Base-by-base conservation (phyloP, 2,113 vertebrate species). In the Ptilorrhoa leucosticta region DNA sequence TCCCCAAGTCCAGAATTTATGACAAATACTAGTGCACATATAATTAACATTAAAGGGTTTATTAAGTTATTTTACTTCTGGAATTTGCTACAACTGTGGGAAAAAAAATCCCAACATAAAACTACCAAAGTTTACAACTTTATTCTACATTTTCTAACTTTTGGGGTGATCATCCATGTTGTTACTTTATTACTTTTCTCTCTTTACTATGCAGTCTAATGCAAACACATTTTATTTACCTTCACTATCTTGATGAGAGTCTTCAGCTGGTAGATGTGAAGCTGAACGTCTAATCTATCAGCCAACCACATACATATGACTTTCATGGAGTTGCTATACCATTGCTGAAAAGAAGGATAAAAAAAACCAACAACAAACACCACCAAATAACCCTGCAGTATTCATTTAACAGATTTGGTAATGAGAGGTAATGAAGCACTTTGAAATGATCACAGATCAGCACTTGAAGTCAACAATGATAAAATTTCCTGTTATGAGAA, bases 221-320 rank as follows among this genome's bases (percentile, higher is more conserved):
- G 60, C 79, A 85, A 88, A 91, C 31, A 73, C 21, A 70, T 82
- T 94, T 87, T 90, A 61, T 96, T 98, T 98, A 99, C 99, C 99
- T 99, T 99, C 71, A 99, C 99, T 72, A 99, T 99, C 97, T 99
- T 99, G 98, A 99, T 99, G 97, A 99, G 99, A 6, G 98, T 99
- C 97, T 99, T 99, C 97, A 99, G 98, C 97, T 99, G 99, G 98
- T 99, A 99, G 88, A 98, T 97, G 96, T 99, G 99, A 82, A 99
- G 99, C 97, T 99, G 99, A 90, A 99, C 98, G 79, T 99, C 99
- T 97, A 99, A 97, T 97, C 99, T 97, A 94, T 99, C 99, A 54
- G 99, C 98, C 98, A 99, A 77, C 99, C 99, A 99, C 87, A 98
- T 96, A 69, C 98, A 99, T 96, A 99, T 98, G 51, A 98, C 97